Evolutionary conservation across 37 sponge, comb jelly and placozoan species (phyloP).

Genomic region (Ianthella basta): DNA sequence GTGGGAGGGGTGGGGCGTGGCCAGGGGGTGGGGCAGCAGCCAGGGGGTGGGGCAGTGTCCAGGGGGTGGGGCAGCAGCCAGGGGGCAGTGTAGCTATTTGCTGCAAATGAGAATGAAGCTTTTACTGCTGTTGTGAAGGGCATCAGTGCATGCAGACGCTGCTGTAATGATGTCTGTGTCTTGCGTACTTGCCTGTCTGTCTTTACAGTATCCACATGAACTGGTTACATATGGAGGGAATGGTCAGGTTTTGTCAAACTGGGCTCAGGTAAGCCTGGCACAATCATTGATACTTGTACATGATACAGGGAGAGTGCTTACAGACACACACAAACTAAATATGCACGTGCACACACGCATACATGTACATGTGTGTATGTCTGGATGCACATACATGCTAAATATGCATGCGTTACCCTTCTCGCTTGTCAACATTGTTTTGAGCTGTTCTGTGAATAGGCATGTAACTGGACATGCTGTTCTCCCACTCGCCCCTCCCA

Average conservation of each 20-base stretch:
- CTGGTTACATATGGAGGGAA: slow-evolving; percentile 99
- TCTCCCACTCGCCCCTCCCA: background rate
- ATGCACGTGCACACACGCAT: no score
- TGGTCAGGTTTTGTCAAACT: slow-evolving; percentile 98
- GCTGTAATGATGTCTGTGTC: background rate
- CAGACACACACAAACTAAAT: no score
- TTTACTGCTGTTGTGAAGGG: background rate
- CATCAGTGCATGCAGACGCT: background rate
- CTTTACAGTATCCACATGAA: slow-evolving; percentile 86
- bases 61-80: no score
- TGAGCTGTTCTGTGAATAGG: background rate
- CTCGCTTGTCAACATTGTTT: background rate
- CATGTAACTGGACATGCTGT: no score
- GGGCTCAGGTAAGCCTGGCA: slow-evolving; percentile 76
- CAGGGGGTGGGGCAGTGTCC: background rate
- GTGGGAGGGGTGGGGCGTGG: slow-evolving; percentile 10
- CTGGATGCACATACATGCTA: background rate
- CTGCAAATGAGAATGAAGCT: background rate
- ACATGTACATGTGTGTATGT: background rate
- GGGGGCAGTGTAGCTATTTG: background rate
- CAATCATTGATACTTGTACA: background rate
- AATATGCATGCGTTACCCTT: no score
- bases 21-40: no score
- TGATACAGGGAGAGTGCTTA: no score
- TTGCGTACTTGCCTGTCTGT: background rate